These are phyloP conservation scores for Operophtera brumata DNA, from an alignment of 2,888 invertebrate species.

Conservation along the genomic window DNA sequence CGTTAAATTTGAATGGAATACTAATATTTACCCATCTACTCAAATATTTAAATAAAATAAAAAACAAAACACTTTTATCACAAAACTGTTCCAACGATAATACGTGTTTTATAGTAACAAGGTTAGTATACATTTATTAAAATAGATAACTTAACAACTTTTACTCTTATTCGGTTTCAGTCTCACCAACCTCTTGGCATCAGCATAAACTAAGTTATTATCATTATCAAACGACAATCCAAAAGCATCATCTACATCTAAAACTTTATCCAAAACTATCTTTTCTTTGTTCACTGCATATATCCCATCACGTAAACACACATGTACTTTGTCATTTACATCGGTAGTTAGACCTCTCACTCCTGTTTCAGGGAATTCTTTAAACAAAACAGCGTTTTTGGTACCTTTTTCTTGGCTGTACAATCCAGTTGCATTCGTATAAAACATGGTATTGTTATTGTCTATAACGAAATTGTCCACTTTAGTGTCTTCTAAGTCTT, in stretches of 20 bases:
- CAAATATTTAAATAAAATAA: too few relatives aligned
- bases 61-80: background rate
- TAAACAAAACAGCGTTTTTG: conserved; percentile 46
- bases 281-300: conserved; percentile 47
- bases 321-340: conserved; percentile 49
- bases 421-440: conserved; percentile 57
- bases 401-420: conserved; percentile 56
- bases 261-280: conserved; percentile 41
- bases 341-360: conserved; percentile 56
- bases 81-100: too few relatives aligned
- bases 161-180: conserved; percentile 42
- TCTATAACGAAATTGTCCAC: conserved; percentile 63
- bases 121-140: conserved; percentile 4
- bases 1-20: too few relatives aligned
- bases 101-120: too few relatives aligned
- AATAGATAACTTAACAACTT: conserved; percentile 35
- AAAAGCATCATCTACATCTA: conserved; percentile 54
- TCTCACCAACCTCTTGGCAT: conserved; percentile 46
- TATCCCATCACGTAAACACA: conserved; percentile 55
- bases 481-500: conserved; percentile 64
- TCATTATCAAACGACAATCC: conserved; percentile 63
- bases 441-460: conserved; percentile 52
- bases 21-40: too few relatives aligned
- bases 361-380: conserved; percentile 30
- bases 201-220: conserved; percentile 61